Evolutionary conservation across 1,140 invertebrate species (phyloP).

Genomic region (Drosophila persimilis): DNA sequence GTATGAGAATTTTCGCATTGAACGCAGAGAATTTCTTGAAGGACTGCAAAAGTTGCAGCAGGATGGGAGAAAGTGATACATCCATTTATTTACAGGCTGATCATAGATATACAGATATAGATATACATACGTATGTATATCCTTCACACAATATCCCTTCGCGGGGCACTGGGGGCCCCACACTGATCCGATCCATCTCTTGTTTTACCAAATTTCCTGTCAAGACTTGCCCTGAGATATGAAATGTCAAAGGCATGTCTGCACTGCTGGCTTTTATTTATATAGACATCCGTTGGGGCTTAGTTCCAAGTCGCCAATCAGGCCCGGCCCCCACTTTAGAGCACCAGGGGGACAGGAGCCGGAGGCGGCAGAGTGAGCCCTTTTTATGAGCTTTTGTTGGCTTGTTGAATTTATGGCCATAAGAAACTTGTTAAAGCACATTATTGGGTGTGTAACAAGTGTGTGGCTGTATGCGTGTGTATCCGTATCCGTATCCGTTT

Average conservation of each 20-base stretch:
- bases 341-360: neutral
- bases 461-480: slow-evolving; percentile 20
- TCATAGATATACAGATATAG: too few relatives aligned
- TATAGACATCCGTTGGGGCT: slow-evolving; percentile 60
- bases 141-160: too few relatives aligned
- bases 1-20: too few relatives aligned
- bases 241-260: slow-evolving; percentile 76
- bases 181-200: slow-evolving; percentile 20
- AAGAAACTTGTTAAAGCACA: slow-evolving; percentile 80
- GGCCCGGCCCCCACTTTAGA: slow-evolving; percentile 1
- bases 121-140: too few relatives aligned
- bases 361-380: slow-evolving; percentile 49
- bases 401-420: slow-evolving; percentile 81
- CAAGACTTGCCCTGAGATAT: slow-evolving; percentile 36
- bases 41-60: too few relatives aligned
- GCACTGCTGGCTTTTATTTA: slow-evolving; percentile 64
- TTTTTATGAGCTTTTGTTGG: slow-evolving; percentile 81
- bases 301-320: slow-evolving; percentile 62
- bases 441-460: slow-evolving; percentile 81
- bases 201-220: slow-evolving; percentile 40
- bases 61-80: too few relatives aligned
- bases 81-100: too few relatives aligned
- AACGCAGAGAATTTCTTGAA: too few relatives aligned
- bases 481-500: slow-evolving; percentile 13
- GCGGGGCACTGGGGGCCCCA: too few relatives aligned